phyloP scores from a whole-genome alignment of 2,113 vertebrate genomes.

The Fulica atra region DNA sequence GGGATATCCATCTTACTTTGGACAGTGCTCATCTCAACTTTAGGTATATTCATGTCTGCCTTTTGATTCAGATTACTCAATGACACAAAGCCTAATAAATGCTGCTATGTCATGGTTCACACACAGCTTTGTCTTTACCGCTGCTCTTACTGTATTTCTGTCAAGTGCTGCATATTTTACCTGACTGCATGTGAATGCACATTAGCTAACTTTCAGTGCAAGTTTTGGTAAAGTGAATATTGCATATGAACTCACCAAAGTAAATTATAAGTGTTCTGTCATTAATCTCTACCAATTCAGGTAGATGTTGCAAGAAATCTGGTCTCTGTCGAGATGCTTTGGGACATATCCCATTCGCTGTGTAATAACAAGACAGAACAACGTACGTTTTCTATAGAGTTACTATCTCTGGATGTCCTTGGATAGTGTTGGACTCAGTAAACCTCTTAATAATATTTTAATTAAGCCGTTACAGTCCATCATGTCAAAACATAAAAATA shows the following conservation, averaged over 20 bases:
- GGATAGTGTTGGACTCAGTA: neutral
- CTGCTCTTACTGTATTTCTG: neutral
- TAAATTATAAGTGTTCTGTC: neutral
- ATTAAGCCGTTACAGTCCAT: conserved; percentile 14
- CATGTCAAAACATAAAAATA: conserved; percentile 44
- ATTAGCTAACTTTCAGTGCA: neutral
- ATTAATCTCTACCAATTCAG: neutral
- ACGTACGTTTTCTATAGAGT: neutral
- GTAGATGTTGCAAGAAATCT: neutral
- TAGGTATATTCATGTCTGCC: neutral
- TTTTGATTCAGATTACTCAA: neutral
- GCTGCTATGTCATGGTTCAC: neutral
- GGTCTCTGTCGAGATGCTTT: neutral
- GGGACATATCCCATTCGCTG: neutral
- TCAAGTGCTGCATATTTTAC: neutral
- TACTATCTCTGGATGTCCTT: neutral
- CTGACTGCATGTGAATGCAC: neutral
- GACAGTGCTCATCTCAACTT: neutral
- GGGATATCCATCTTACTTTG: neutral
- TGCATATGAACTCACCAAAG: neutral
- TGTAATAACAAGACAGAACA: neutral
- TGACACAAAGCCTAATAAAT: neutral
- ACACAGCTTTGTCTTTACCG: neutral
- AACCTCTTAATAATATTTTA: conserved; percentile 47
- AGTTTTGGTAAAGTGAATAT: neutral